Percentiles rank a stretch among this genome's conserved stretches.
Conservation (phyloP, 2,888 invertebrate genomes). For the Cryptocephalus moraei region DNA sequence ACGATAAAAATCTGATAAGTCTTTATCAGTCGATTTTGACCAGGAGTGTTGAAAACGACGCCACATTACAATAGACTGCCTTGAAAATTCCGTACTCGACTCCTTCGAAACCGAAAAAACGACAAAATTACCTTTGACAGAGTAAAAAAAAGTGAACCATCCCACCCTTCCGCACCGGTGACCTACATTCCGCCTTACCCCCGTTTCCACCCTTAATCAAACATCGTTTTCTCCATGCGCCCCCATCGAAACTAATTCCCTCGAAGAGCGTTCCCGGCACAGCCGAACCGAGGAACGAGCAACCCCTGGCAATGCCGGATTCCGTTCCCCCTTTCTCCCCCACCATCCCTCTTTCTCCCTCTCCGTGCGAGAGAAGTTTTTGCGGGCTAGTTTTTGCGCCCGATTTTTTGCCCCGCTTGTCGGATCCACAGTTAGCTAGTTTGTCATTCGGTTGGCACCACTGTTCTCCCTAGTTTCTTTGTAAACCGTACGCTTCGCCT, state of each 20-base stretch:
- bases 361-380: constrained; percentile 13
- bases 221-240: constrained; percentile 15
- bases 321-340: constrained; percentile 13
- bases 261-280: constrained; percentile 9
- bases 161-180: constrained; percentile 7
- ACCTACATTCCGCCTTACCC: constrained; percentile 15
- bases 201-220: constrained; percentile 14
- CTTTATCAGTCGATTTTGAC: no score
- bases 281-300: constrained; percentile 10
- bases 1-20: no score
- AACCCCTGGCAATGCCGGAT: constrained; percentile 16
- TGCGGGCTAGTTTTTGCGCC: constrained; percentile 29
- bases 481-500: constrained; percentile 11
- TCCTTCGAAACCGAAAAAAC: no score
- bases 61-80: no score
- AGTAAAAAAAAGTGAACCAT: no score
- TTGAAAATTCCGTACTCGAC: no score
- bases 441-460: constrained; percentile 39
- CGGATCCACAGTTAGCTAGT: constrained; percentile 43
- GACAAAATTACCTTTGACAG: no score
- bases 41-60: no score
- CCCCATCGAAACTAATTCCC: constrained; percentile 25
- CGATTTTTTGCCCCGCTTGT: constrained; percentile 35
- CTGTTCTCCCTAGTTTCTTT: constrained; percentile 25
- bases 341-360: constrained; percentile 1